Conservation (phyloP, 2,888 invertebrate genomes). For the Caenorhabditis sp. region DNA sequence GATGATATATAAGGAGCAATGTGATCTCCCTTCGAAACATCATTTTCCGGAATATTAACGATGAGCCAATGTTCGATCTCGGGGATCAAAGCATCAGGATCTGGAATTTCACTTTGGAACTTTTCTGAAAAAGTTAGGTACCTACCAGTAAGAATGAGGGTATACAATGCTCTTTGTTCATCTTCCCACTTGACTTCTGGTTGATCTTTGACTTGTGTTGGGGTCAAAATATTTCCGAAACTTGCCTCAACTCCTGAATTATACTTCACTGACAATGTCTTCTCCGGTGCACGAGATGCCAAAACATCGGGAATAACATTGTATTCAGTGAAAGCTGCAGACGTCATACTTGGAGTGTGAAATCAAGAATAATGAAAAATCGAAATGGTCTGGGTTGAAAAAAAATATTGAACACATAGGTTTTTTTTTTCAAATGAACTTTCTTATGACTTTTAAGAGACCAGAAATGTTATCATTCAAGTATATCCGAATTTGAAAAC, state of each 20-base stretch:
- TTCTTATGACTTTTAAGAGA: no score
- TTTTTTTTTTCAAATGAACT: no score
- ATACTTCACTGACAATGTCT: conserved; percentile 74
- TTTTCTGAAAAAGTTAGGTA: background rate
- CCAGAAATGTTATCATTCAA: no score
- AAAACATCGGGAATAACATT: conserved; percentile 82
- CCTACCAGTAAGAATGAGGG: conserved; percentile 83
- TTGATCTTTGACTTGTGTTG: conserved; percentile 76
- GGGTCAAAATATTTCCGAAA: conserved; percentile 70
- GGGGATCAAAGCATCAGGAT: conserved; percentile 88
- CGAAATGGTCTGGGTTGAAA: no score
- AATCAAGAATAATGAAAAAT: no score
- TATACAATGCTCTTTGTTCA: conserved; percentile 76
- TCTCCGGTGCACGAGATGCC: conserved; percentile 77
- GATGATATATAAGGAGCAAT: conserved; percentile 82
- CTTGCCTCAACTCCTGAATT: conserved; percentile 62
- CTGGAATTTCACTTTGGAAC: conserved; percentile 72
- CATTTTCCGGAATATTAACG: conserved; percentile 83
- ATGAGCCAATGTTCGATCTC: conserved; percentile 93
- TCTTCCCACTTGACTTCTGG: conserved; percentile 79
- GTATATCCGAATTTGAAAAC: no score
- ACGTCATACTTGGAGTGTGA: no score
- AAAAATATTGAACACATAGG: no score
- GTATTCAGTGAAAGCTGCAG: conserved; percentile 65
- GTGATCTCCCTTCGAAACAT: conserved; percentile 80